These are phyloP conservation scores for Notarius quadriscutis DNA, from an alignment of 2,113 vertebrate genomes.

Conservation along the genomic window DNA sequence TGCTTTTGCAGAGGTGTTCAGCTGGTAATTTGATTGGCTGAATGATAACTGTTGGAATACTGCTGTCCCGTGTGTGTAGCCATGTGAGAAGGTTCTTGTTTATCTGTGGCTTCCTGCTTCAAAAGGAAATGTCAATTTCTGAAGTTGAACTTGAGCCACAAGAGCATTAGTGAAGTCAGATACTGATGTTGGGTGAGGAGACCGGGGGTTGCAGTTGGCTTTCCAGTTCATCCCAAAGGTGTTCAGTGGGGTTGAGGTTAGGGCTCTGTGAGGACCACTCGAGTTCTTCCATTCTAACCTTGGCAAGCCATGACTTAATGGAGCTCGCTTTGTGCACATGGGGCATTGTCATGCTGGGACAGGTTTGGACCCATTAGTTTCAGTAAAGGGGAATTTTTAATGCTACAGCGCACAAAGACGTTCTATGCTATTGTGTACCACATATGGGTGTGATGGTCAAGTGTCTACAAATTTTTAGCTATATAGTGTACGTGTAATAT, in stretches of 20 bases:
- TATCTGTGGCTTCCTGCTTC: not conserved
- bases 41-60: not conserved
- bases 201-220: not conserved
- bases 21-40: not conserved
- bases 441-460: not conserved
- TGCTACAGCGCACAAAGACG: not conserved
- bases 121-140: not conserved
- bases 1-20: not conserved
- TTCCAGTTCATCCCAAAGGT: not conserved
- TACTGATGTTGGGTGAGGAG: not conserved
- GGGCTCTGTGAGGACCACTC: not conserved
- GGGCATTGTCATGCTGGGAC: not conserved
- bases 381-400: not conserved
- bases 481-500: not conserved
- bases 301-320: not conserved
- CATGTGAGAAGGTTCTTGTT: not conserved
- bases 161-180: not conserved
- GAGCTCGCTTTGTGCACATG: not conserved
- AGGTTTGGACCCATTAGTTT: not conserved
- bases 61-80: no score
- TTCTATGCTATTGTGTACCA: not conserved
- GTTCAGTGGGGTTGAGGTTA: not conserved
- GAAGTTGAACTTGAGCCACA: not conserved
- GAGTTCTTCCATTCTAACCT: not conserved
- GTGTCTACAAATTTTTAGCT: not conserved